phyloP scores from a whole-genome alignment of 1,140 invertebrate species.

The Eumeta japonica region DNA sequence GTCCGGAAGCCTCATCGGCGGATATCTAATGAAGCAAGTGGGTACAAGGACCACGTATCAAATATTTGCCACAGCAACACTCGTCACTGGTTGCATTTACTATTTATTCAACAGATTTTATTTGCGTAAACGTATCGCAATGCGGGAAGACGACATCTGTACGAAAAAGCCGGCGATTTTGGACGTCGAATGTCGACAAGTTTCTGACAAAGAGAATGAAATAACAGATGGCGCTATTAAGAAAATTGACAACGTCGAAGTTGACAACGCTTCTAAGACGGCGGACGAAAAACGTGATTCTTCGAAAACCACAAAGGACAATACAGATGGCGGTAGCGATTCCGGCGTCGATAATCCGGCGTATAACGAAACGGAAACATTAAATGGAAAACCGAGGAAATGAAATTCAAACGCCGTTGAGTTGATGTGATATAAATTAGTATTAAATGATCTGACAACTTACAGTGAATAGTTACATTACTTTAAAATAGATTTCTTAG shows the following conservation, averaged over 20 bases:
- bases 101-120: constrained; percentile 69
- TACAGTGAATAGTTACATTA: not conserved
- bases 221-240: constrained; percentile 34
- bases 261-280: constrained; percentile 9
- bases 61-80: constrained; percentile 65
- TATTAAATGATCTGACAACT: not conserved
- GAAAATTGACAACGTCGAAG: constrained; percentile 13
- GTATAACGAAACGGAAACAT: constrained; percentile 40
- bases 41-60: constrained; percentile 73
- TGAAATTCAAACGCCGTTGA: not conserved
- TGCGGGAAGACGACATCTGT: constrained; percentile 52
- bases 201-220: constrained; percentile 34
- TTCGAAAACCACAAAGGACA: constrained; percentile 25
- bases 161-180: constrained; percentile 49
- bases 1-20: constrained; percentile 73
- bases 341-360: constrained; percentile 54
- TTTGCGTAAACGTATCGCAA: constrained; percentile 57
- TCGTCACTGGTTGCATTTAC: constrained; percentile 68
- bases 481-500: not conserved
- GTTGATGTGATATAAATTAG: not conserved
- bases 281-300: constrained; percentile 9
- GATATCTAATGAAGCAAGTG: constrained; percentile 72
- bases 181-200: constrained; percentile 27
- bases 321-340: constrained; percentile 42
- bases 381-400: constrained; percentile 1